Base-by-base conservation (phyloP, 2,888 invertebrate species). In the Rhabditoides inermis region DNA sequence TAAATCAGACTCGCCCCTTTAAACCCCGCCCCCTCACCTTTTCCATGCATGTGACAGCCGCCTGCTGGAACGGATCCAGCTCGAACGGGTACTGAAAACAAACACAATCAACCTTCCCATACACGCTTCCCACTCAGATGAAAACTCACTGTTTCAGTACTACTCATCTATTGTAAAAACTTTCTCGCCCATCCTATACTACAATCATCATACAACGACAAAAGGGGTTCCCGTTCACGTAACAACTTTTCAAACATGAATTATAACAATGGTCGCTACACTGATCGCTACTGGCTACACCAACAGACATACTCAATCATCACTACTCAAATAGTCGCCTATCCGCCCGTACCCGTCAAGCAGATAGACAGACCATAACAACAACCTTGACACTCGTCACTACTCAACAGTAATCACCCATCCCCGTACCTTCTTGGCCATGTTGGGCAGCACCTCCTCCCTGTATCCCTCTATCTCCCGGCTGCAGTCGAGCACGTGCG, bases 61-160 rank as follows among this genome's bases (percentile, higher is more conserved):
- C 88, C 79, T 98, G 92, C 77, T 99, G 98, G 77, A 99, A 99
- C 25, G 84, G 87, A 78, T 99, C 98, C 72, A 95, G 81, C 72
- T 91, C 88, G 79, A 98, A 99, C 1, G 86, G 85, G 46, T 69
- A 76, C 73, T 76, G 55, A 36, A 64, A 55, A 37, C 41, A 15
- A 25, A 27, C 18, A n/a, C 7, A 35, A n/a, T 50, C 2, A 22
- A 39, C 1, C 39, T 39, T n/a, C 22, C 12, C n/a, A 20, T 30
- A 10, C n/a, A n/a, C n/a, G n/a, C n/a, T n/a, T n/a, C n/a, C n/a
- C n/a, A n/a, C n/a, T n/a, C n/a, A n/a, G n/a, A 10, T 22, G 32
- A 30, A 28, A 45, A 45, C 37, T 15, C 7, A 12, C 20, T 20
- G 41, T 32, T 50, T 23, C 35, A 5, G 2, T 15, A 26, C 45